Evolutionary conservation across 2,797 vertebrate genomes (phyloP).

Genomic region (Tenualosa ilisha): DNA sequence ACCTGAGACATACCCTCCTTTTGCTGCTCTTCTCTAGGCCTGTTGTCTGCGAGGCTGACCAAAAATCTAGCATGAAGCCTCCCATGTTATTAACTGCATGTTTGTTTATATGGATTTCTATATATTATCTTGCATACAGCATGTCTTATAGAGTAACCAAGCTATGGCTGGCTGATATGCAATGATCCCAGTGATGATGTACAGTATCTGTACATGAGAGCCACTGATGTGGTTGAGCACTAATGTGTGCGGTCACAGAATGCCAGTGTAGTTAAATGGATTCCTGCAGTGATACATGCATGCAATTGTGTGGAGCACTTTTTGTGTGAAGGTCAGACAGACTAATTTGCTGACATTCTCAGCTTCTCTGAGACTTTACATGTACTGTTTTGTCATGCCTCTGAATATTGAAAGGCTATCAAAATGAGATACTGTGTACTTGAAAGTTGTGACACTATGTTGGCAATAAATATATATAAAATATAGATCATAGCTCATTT

Average conservation of each 20-base stretch:
- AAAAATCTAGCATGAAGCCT: too few species aligned
- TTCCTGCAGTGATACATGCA: neutral
- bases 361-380: neutral
- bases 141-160: too few species aligned
- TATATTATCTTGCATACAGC: too few species aligned
- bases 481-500: neutral
- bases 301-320: neutral
- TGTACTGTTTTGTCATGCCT: neutral
- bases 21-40: neutral
- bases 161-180: too few species aligned
- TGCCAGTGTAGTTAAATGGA: neutral
- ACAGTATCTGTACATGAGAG: neutral
- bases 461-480: neutral
- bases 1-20: neutral
- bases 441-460: too few species aligned
- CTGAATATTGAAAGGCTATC: neutral
- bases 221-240: neutral
- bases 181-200: neutral
- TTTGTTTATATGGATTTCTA: too few species aligned
- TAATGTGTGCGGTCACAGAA: neutral
- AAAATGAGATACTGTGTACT: neutral
- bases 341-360: neutral
- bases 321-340: neutral
- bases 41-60: neutral
- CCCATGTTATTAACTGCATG: too few species aligned